phyloP scores from a whole-genome alignment of 92 coral and sea anemone genomes.

The Palythoa grandiflora region DNA sequence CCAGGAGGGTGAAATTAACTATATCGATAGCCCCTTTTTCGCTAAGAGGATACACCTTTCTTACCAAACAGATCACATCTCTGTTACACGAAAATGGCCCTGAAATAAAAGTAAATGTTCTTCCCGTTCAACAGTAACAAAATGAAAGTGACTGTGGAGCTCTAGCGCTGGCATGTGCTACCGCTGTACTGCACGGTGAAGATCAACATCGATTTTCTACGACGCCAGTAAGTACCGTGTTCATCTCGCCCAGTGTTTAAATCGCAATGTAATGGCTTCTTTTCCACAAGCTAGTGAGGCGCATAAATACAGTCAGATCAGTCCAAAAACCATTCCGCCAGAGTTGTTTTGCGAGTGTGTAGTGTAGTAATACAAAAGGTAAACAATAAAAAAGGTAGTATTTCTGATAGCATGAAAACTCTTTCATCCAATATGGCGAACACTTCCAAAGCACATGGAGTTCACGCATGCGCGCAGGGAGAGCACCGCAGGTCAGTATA shows the following conservation, averaged over 20 bases:
- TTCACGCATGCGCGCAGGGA: too few relatives aligned
- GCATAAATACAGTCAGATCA: not conserved
- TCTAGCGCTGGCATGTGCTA: conserved; percentile 67
- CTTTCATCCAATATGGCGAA: too few relatives aligned
- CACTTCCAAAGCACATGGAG: too few relatives aligned
- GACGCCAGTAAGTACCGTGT: not conserved
- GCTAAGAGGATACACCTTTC: conserved; percentile 22
- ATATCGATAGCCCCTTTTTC: conserved; percentile 50
- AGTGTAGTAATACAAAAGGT: too few relatives aligned
- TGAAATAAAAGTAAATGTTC: not conserved
- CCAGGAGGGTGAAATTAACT: conserved; percentile 37
- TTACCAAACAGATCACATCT: conserved; percentile 53
- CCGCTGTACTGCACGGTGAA: conserved; percentile 44
- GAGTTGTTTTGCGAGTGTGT: too few relatives aligned
- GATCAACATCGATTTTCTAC: not conserved
- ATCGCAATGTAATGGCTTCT: not conserved
- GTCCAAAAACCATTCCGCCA: not conserved
- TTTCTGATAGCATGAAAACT: too few relatives aligned
- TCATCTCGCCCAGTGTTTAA: conserved; percentile 36
- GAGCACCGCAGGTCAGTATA: too few relatives aligned
- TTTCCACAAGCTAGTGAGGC: conserved; percentile 22
- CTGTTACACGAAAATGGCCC: conserved; percentile 34
- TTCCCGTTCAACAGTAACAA: too few relatives aligned
- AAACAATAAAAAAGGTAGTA: too few relatives aligned
- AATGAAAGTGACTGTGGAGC: conserved; percentile 52